These are phyloP conservation scores for Hippoglossus hippoglossus DNA, from an alignment of 2,797 vertebrate genomes.

Conservation along the genomic window DNA sequence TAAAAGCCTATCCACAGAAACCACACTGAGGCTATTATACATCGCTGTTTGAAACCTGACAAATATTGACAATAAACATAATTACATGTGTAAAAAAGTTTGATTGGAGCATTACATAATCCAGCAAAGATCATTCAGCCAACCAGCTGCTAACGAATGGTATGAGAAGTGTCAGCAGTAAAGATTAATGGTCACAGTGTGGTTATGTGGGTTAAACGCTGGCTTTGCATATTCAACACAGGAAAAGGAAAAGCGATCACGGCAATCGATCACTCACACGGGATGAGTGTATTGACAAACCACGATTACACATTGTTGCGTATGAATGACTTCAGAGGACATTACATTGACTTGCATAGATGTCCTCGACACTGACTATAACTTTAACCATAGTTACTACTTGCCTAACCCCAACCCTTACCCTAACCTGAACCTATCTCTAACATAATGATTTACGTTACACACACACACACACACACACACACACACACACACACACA, in stretches of 20 bases:
- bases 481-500: no score
- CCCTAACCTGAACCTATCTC: no score
- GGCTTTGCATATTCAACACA: constrained; percentile 36
- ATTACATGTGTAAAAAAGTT: background rate
- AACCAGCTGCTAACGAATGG: background rate
- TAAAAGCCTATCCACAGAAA: background rate
- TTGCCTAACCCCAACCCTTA: no score
- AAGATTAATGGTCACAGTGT: constrained; percentile 5
- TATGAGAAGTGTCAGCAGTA: constrained; percentile 16
- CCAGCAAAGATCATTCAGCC: background rate
- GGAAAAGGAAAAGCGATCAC: constrained; percentile 39
- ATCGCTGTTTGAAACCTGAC: background rate
- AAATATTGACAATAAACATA: background rate
- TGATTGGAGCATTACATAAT: background rate
- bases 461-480: no score
- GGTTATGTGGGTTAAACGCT: constrained; percentile 54
- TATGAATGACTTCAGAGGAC: no score
- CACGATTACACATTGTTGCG: background rate
- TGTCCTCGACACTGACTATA: no score
- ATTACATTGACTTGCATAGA: no score
- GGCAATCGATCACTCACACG: constrained; percentile 52
- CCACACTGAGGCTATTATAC: background rate
- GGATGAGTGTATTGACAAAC: constrained; percentile 36
- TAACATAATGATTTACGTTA: no score
- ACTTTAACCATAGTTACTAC: no score